Evolutionary conservation across 2,797 vertebrate species (phyloP).

Genomic region (Psittacula echo): DNA sequence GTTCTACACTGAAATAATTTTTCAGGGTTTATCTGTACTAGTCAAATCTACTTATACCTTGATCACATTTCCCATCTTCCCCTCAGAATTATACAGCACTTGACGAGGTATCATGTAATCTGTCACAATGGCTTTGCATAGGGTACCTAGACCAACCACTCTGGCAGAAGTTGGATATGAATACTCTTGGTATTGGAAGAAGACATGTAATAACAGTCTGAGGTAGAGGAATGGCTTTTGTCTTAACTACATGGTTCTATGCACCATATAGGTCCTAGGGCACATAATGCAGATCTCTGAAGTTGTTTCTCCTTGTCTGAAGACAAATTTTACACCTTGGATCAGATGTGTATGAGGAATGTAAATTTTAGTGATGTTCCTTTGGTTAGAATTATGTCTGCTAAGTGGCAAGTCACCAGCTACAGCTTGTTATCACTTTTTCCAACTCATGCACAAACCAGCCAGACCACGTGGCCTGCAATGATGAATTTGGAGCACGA

Average conservation of each 20-base stretch:
- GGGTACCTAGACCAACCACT: not conserved
- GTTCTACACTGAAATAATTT: not conserved
- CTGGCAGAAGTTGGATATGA: not conserved
- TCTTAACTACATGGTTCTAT: not conserved
- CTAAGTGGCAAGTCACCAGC: not conserved
- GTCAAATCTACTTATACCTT: not conserved
- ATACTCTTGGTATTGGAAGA: not conserved
- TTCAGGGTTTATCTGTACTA: not conserved
- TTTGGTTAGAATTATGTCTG: not conserved
- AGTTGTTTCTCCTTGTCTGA: not conserved
- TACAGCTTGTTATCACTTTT: not conserved
- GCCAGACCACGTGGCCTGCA: not conserved
- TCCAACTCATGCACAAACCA: not conserved
- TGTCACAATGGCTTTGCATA: rapidly evolving
- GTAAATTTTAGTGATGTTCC: not conserved
- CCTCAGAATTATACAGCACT: not conserved
- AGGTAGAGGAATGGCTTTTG: not conserved
- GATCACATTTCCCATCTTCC: not conserved
- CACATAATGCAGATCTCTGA: not conserved
- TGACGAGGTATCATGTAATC: not conserved
- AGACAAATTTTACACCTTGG: not conserved
- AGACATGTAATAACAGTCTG: not conserved
- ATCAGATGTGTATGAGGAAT: not conserved
- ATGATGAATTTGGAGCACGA: not conserved
- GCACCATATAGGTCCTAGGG: not conserved